Evolutionary conservation across 2,797 vertebrate genomes (phyloP).

Genomic region (Ptychobarbus kaznakovi): DNA sequence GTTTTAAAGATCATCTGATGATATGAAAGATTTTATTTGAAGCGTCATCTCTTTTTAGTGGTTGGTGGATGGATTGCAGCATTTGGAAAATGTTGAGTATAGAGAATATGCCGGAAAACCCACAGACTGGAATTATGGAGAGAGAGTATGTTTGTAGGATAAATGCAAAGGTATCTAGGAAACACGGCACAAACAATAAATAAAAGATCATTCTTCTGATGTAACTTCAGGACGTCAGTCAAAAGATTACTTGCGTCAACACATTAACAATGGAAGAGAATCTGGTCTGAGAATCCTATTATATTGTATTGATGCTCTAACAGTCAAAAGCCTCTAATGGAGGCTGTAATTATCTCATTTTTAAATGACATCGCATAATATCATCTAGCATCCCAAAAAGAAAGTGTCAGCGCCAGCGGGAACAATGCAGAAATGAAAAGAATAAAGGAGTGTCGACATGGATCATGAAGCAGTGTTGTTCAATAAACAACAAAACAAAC

Average conservation of each 20-base stretch:
- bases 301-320: background rate
- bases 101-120: background rate
- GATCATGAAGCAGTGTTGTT: background rate
- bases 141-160: background rate
- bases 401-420: background rate
- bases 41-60: background rate
- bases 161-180: background rate
- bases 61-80: background rate
- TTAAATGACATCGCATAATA: background rate
- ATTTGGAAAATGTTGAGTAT: background rate
- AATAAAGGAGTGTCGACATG: background rate
- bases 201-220: background rate
- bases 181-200: conserved; percentile 1
- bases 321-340: background rate
- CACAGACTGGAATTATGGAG: background rate
- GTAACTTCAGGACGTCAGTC: background rate
- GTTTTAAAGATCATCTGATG: background rate
- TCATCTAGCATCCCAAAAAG: background rate
- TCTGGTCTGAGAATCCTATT: background rate
- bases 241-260: conserved; percentile 9
- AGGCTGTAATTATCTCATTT: background rate
- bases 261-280: background rate
- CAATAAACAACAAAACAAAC: too few species aligned
- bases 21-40: background rate
- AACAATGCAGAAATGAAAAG: background rate